Percentiles rank a stretch among this genome's conserved stretches.
Evolutionary conservation across 2,888 invertebrate species (phyloP).

Genomic region (Microplitis deprimator): DNA sequence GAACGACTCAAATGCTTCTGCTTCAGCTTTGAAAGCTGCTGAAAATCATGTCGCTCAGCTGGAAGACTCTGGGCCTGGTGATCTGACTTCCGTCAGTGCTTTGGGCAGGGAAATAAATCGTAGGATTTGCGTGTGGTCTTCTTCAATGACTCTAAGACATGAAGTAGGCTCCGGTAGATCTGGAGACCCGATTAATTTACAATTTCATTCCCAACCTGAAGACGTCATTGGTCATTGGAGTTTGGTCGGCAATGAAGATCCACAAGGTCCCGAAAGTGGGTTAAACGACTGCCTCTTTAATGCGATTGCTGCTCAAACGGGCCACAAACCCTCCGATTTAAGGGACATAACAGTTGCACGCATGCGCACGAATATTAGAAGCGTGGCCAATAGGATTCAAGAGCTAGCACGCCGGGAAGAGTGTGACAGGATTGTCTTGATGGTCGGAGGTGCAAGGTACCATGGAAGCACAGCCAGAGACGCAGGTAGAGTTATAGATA

Average conservation of each 20-base stretch:
- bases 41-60: not conserved
- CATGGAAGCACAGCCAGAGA: slow-evolving; percentile 46
- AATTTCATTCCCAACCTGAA: slow-evolving; percentile 50
- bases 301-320: slow-evolving; percentile 55
- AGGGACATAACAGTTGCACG: slow-evolving; percentile 38
- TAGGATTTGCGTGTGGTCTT: slow-evolving; percentile 50
- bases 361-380: slow-evolving; percentile 47
- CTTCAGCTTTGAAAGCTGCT: not conserved
- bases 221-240: slow-evolving; percentile 56
- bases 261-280: slow-evolving; percentile 17
- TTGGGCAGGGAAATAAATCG: slow-evolving; percentile 46
- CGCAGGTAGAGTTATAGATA: slow-evolving; percentile 52
- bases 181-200: slow-evolving; percentile 43
- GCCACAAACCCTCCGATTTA: slow-evolving; percentile 40
- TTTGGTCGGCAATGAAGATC: slow-evolving; percentile 47
- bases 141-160: slow-evolving; percentile 23
- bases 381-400: slow-evolving; percentile 44
- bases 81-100: not conserved
- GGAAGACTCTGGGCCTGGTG: not conserved
- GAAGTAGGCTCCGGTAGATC: slow-evolving; percentile 40
- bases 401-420: slow-evolving; percentile 39
- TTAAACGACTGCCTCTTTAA: slow-evolving; percentile 58
- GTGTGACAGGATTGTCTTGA: slow-evolving; percentile 42
- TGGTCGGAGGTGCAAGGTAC: slow-evolving; percentile 60
- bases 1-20: not conserved